A percentile compares a stretch with the other conserved stretches of the same genome.
Evolutionary conservation across 2,797 vertebrate species (phyloP).

Genomic region (Sciurus carolinensis): DNA sequence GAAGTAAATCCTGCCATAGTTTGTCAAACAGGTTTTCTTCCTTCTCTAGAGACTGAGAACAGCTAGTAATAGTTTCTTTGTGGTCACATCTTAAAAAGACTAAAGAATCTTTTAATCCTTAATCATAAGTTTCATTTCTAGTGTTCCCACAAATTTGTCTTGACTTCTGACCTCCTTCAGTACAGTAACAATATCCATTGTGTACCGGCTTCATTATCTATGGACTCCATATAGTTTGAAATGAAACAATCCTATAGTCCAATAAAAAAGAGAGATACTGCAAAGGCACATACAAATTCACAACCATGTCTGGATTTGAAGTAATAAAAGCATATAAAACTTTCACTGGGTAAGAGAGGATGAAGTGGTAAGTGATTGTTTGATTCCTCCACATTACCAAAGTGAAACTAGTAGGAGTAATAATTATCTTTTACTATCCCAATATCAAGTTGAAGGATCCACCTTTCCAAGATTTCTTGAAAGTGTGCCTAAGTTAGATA

Average conservation of each 20-base stretch:
- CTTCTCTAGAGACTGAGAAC: neutral
- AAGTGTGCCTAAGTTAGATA: neutral
- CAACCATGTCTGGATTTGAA: neutral
- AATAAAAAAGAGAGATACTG: neutral
- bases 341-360: neutral
- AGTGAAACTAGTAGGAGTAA: neutral
- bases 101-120: constrained; percentile 27
- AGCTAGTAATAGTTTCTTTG: neutral
- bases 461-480: neutral
- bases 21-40: neutral
- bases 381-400: neutral
- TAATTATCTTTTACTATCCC: neutral
- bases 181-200: neutral
- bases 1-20: neutral
- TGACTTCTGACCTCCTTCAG: neutral
- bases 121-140: constrained; percentile 26
- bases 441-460: neutral
- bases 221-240: neutral
- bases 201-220: neutral
- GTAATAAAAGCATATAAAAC: neutral
- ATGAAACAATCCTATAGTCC: neutral
- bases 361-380: neutral
- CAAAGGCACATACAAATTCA: constrained; percentile 4
- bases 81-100: constrained; percentile 2
- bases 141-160: neutral